phyloP scores from a whole-genome alignment of 2,888 invertebrate genomes.

The Phortica okadai region DNA sequence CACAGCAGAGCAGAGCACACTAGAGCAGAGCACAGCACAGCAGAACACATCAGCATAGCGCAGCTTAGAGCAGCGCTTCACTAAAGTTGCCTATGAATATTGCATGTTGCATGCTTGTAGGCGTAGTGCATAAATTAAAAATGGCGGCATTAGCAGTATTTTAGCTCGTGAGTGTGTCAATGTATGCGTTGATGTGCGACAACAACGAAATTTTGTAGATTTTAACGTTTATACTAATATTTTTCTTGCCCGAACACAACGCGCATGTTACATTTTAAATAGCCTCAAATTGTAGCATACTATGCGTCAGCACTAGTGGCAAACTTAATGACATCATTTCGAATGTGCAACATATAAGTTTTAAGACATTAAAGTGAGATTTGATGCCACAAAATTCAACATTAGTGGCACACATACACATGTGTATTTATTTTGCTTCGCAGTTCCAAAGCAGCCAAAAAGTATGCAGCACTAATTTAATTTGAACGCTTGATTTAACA shows the following conservation, averaged over 20 bases:
- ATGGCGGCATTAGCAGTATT: slow-evolving; percentile 44
- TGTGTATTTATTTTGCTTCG: not conserved
- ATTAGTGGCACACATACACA: not conserved
- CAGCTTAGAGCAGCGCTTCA: slow-evolving; percentile 13
- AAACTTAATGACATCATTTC: slow-evolving; percentile 4
- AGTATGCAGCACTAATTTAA: slow-evolving; percentile 61
- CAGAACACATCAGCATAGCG: slow-evolving; percentile 10
- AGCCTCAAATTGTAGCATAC: slow-evolving; percentile 46
- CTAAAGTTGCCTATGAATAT: slow-evolving; percentile 45
- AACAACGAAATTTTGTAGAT: not conserved
- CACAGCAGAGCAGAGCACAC: slow-evolving; percentile 18
- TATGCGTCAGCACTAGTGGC: slow-evolving; percentile 29
- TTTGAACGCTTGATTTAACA: slow-evolving; percentile 64
- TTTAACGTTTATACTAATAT: slow-evolving; percentile 16
- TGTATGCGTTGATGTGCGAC: not conserved
- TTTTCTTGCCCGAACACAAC: slow-evolving; percentile 4
- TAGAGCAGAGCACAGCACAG: slow-evolving; percentile 13
- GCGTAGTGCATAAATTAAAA: slow-evolving; percentile 57
- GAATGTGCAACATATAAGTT: not conserved
- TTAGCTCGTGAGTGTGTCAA: not conserved
- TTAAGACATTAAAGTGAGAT: not conserved
- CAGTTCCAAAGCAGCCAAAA: slow-evolving; percentile 47
- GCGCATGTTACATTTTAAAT: slow-evolving; percentile 52
- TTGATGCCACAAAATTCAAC: not conserved
- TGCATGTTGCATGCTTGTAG: slow-evolving; percentile 47